Percentiles rank a stretch among this genome's conserved stretches.
These are phyloP conservation scores for Baccha elongata DNA, from an alignment of 2,888 invertebrate species.

Conservation along the genomic window DNA sequence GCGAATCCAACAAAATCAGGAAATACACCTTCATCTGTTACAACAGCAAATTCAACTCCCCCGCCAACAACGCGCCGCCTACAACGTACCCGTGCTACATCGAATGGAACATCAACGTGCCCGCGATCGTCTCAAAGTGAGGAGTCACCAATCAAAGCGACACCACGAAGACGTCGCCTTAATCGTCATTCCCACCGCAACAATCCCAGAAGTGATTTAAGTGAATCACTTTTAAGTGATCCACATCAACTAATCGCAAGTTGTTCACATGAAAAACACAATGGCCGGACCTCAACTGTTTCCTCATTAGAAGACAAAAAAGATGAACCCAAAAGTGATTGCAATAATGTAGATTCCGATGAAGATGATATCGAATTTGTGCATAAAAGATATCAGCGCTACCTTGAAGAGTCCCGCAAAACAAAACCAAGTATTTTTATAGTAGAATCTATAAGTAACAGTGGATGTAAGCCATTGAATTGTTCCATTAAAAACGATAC, in stretches of 20 bases:
- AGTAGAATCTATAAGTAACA: slow-evolving; percentile 76
- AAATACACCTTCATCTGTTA: slow-evolving; percentile 39
- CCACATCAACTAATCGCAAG: slow-evolving; percentile 6
- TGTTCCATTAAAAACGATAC: background rate
- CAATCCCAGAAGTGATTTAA: slow-evolving; percentile 50
- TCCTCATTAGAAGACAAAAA: slow-evolving; percentile 52
- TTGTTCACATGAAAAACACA: background rate
- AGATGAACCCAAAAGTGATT: slow-evolving; percentile 17
- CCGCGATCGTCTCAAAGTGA: slow-evolving; percentile 74
- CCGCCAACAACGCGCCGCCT: slow-evolving; percentile 53
- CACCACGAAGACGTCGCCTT: slow-evolving; percentile 37
- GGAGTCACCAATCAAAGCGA: slow-evolving; percentile 54
- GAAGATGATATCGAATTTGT: slow-evolving; percentile 30
- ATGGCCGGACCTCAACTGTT: slow-evolving; percentile 49
- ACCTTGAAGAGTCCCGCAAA: slow-evolving; percentile 78
- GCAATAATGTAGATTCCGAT: background rate
- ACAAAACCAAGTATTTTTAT: slow-evolving; percentile 79
- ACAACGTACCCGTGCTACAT: slow-evolving; percentile 57
- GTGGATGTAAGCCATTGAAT: slow-evolving; percentile 16
- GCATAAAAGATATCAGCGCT: slow-evolving; percentile 75
- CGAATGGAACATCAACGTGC: slow-evolving; percentile 74
- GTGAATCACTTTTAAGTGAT: slow-evolving; percentile 54
- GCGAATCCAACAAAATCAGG: slow-evolving; percentile 15
- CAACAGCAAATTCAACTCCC: slow-evolving; percentile 33
- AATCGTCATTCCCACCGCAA: slow-evolving; percentile 11